Conservation (phyloP, 1,140 invertebrate species). For the Drosophila funebris region DNA sequence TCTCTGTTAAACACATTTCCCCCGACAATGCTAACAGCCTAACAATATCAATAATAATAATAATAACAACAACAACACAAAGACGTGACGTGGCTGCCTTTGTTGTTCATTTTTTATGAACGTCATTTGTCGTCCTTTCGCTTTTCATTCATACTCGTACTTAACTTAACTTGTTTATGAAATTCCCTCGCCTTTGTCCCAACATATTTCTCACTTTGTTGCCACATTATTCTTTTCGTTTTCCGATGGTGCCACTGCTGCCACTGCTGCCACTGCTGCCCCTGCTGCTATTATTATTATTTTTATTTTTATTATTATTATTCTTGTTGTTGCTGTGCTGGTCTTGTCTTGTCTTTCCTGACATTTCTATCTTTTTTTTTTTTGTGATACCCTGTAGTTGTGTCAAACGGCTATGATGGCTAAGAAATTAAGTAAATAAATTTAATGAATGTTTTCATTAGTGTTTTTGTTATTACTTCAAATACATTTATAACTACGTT, state of each 20-base stretch:
- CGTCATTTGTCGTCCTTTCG: slow-evolving; percentile 21
- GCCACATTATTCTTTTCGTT: slow-evolving; percentile 16
- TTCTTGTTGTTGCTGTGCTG: background rate
- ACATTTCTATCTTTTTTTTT: slow-evolving; percentile 8
- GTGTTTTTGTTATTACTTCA: no score
- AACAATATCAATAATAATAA: slow-evolving; percentile 3
- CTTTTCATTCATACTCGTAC: slow-evolving; percentile 15
- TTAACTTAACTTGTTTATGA: slow-evolving; percentile 15
- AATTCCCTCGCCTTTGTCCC: slow-evolving; percentile 21
- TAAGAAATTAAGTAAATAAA: background rate
- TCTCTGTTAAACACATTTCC: background rate
- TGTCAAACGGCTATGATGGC: background rate
- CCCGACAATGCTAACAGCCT: background rate
- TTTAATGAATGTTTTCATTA: no score
- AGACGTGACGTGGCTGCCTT: background rate
- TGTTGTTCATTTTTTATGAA: slow-evolving; percentile 40
- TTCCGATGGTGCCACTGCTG: background rate
- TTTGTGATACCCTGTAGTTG: background rate
- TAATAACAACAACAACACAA: background rate
- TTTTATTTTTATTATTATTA: slow-evolving; percentile 23
- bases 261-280: no score
- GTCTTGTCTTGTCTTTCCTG: slow-evolving; percentile 6
- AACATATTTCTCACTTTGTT: slow-evolving; percentile 26
- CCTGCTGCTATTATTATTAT: slow-evolving; percentile 19
- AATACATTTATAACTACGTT: no score